These are phyloP conservation scores for Dolichomitus sp. DNA, from an alignment of 2,888 invertebrate species.

Conservation along the genomic window DNA sequence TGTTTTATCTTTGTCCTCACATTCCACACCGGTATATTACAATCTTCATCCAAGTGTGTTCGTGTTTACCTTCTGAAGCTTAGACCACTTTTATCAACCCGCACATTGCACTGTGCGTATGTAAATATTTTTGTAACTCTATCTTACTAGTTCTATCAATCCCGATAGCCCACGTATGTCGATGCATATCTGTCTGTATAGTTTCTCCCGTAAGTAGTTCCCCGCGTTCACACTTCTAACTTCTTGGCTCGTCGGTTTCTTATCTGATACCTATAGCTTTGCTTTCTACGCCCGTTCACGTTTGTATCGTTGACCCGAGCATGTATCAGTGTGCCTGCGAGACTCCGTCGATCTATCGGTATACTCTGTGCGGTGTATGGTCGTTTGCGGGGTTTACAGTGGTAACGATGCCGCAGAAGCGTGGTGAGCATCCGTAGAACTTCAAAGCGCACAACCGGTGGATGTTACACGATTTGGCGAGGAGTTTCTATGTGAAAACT, in stretches of 20 bases:
- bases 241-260: neutral
- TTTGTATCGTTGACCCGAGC: constrained; percentile 19
- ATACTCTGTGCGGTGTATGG: neutral
- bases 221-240: neutral
- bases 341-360: neutral
- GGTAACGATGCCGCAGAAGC: constrained; percentile 37
- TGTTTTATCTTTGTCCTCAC: neutral
- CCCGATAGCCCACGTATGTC: constrained; percentile 13
- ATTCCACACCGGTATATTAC: neutral
- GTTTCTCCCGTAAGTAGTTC: constrained; percentile 7
- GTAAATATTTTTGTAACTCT: neutral
- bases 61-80: constrained; percentile 22
- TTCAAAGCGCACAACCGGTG: constrained; percentile 30
- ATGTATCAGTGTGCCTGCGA: constrained; percentile 2
- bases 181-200: constrained; percentile 23
- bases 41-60: neutral
- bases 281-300: constrained; percentile 9
- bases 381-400: constrained; percentile 13
- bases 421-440: constrained; percentile 44
- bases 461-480: constrained; percentile 26
- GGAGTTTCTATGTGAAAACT: constrained; percentile 34
- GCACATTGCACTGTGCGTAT: neutral
- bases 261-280: constrained; percentile 16
- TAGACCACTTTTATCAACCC: neutral
- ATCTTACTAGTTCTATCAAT: constrained; percentile 6